Evolutionary conservation across 2,888 invertebrate species (phyloP), one percentile per base, ranked within the genome.

Genomic region (Lissocephala sabroskyi): DNA sequence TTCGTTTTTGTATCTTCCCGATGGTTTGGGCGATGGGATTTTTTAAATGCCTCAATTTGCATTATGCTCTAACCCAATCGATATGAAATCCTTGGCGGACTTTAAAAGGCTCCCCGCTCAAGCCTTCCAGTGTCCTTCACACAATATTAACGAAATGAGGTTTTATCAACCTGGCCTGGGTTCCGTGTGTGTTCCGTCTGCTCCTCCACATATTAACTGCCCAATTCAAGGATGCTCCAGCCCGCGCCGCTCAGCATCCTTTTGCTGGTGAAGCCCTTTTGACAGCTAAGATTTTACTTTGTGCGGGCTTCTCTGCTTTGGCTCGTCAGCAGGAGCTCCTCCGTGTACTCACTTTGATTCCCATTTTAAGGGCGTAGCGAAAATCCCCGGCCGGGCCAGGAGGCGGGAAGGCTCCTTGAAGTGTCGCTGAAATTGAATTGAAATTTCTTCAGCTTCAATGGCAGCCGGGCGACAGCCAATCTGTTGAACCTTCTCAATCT

Each of bases 401-500:
- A 35, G 35, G 23, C 10, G 23, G 26, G 26, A 68, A 71, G 67
- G 67, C 23, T 23, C 73, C 56, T 62, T 52, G 55, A 49, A 43
- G 16, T 10, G 52, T 71, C 55, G 68, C 70, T 66, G 59, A 77
- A 77, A 73, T 77, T 77, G 64, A 77, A 77, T 74, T 77, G 77
- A 62, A 73, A 74, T 74, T 64, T 66, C 66, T 76, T 70, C 52
- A 70, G 62, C 64, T 70, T 56, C 68, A 70, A 55, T 58, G 68
- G 54, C 73, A 75, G 64, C 49, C 59, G 55, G 64, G 46, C 74
- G 77, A 66, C 70, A 64, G 77, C 62, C 77, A 77, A 73, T 73
- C 77, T 73, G 77, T 74, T 64, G 70, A 70, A 56, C 63, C 61
- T n/a, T n/a, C n/a, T 48, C 52, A 5, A 23, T 35, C 29, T 53